Base-by-base conservation (phyloP, 2,113 vertebrate species). In the Gallinago media region DNA sequence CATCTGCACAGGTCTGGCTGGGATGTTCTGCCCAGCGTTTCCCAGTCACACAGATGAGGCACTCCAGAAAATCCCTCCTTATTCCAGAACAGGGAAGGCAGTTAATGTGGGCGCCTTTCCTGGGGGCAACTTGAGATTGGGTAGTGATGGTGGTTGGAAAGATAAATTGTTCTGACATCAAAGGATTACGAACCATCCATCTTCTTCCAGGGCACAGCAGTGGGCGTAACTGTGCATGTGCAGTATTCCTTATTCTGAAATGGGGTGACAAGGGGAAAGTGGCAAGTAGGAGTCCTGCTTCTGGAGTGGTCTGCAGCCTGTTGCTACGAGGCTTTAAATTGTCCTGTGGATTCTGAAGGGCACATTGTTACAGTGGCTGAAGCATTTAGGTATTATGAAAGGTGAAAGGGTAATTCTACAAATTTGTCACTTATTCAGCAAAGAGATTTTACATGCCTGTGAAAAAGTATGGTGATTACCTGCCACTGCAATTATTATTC, bases 101-200 rank as follows among this genome's bases (percentile, higher is more conserved):
- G 11, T 56, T 77, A 4, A 21, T 50, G 47, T 32, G 62, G 46
- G 32, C 46, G 62, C 12, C 47, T 93, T 88, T 95, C 94, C 63
- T 71, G 58, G 15, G 70, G 88, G 67, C 72, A 83, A 9, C 32
- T 83, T 14, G 59, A 86, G 75, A 88, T 92, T 88, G 83, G 47
- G 16, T 84, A 59, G 79, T 54, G 34, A 49, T 86, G 32, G 40
- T n/a, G 90, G 10, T 74, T 80, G 82, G 63, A 49, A 85, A 88
- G 85, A 95, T 81, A 78, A 96, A 95, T 86, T 78, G 65, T 77
- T 77, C 75, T 92, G 83, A 18, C 86, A 74, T 86, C 32, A 46
- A 67, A 84, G 20, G 14, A 29, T 92, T 76, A 12, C 59, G 65
- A 77, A 27, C 55, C 29, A 92, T 94, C 79, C 71, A 2, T 88